Base-by-base conservation (phyloP, 1,140 invertebrate genomes). In the Amphibalanus amphitrite region DNA sequence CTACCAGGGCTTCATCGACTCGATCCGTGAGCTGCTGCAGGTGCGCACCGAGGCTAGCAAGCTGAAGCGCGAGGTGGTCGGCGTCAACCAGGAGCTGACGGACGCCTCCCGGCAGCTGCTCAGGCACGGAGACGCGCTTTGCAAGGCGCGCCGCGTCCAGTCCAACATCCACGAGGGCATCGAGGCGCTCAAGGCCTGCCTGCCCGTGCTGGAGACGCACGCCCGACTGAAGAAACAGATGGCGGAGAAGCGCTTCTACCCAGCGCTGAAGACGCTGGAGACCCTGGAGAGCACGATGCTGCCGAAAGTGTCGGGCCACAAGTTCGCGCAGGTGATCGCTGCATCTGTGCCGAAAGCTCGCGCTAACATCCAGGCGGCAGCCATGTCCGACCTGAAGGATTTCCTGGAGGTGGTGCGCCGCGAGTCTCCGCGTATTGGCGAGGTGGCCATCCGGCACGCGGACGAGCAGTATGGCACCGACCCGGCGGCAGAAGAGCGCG, bases 1-100 rank as follows among this genome's bases (percentile, higher is more conserved):
- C 79, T 98, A 98, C 80, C 88, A 94, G 82, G 95, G 96, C 17
- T 99, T 99, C 78, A 97, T 99, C 75, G 96, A 99, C 78, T 97
- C 96, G 0, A 95, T 99, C 69, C 84, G 92, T 76, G 93, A 99
- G 80, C 82, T 99, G 40, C 82, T 97, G 17, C 90, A 95, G 87
- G 93, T 99, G 67, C 84, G 92, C 73, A 89, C 89, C 28, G 92
- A 97, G 83, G 94, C 94, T 10, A 88, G 93, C 75, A 89, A 91
- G 76, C 82, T 98, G 26, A 95, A 95, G 47, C 10, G 23, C 47
- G 47, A 59, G 17, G 47, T 59, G 6, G 6, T 20, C 23, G 47
- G 13, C 20, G 47, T 59, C 6, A 59, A 59, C 47, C 47, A 59
- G 47, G 47, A 59, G 65, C 65, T 67, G 65, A 28, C 65, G 26